phyloP scores from a whole-genome alignment of 2,888 invertebrate genomes.

The Erannis defoliaria region DNA sequence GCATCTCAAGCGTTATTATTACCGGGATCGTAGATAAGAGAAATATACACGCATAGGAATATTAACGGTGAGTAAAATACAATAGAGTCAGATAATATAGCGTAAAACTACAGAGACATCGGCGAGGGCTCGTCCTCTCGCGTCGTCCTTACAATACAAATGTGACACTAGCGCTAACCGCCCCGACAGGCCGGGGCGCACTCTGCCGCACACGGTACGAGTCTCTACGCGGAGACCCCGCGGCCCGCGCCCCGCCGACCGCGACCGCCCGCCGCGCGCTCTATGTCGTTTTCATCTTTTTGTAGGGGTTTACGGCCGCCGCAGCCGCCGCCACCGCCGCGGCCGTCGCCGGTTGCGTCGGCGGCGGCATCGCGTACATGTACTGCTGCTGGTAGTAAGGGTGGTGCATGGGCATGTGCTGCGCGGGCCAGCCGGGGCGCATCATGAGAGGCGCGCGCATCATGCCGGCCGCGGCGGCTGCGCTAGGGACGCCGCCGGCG shows the following conservation, averaged over 20 bases:
- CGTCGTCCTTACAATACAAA: constrained; percentile 86
- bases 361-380: constrained; percentile 84
- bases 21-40: constrained; percentile 90
- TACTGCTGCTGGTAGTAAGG: constrained; percentile 83
- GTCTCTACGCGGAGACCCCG: constrained; percentile 85
- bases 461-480: constrained; percentile 77
- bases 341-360: constrained; percentile 75
- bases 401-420: constrained; percentile 75
- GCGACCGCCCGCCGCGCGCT: constrained; percentile 55
- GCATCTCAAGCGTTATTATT: constrained; percentile 96
- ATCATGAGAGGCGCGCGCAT: constrained; percentile 79
- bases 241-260: constrained; percentile 80
- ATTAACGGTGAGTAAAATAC: constrained; percentile 82
- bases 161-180: constrained; percentile 84
- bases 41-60: constrained; percentile 86
- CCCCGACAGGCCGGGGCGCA: constrained; percentile 83
- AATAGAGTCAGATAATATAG: constrained; percentile 73
- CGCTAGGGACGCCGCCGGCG: constrained; percentile 85
- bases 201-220: constrained; percentile 78
- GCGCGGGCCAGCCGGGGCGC: constrained; percentile 79
- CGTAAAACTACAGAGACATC: constrained; percentile 83
- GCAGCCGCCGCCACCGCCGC: constrained; percentile 75
- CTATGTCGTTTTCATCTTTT: constrained; percentile 96
- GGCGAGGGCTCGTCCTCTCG: constrained; percentile 79
- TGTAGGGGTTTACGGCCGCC: constrained; percentile 92